These are phyloP conservation scores for Theocolax elegans DNA, from an alignment of 1,140 invertebrate genomes.

Conservation along the genomic window DNA sequence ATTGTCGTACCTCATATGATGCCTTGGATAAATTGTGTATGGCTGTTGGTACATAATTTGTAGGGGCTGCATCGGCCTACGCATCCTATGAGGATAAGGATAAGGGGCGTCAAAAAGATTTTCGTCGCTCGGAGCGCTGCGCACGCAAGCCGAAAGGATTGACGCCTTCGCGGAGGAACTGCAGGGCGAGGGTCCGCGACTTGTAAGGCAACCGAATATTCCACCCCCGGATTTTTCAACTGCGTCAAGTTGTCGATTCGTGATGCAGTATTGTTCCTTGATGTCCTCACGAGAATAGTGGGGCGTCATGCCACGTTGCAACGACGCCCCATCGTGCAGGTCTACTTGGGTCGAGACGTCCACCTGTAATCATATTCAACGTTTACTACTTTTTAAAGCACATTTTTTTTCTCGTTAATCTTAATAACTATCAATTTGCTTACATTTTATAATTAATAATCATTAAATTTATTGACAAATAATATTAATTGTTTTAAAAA, in stretches of 20 bases:
- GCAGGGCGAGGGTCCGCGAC: conserved; percentile 65
- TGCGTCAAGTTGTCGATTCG: conserved; percentile 86
- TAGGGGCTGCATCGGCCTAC: conserved; percentile 61
- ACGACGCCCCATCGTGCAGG: conserved; percentile 58
- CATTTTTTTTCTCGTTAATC: too few relatives aligned
- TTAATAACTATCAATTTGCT: too few relatives aligned
- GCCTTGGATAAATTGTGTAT: conserved; percentile 59
- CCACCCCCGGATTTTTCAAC: conserved; percentile 81
- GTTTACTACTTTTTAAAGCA: too few relatives aligned
- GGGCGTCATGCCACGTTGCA: conserved; percentile 69
- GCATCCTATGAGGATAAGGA: conserved; percentile 57
- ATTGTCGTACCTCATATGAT: conserved; percentile 70
- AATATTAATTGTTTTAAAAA: too few relatives aligned
- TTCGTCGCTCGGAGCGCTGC: conserved; percentile 85
- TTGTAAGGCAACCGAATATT: conserved; percentile 86
- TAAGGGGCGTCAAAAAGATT: conserved; percentile 84
- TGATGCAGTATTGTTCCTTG: conserved; percentile 92
- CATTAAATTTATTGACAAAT: too few relatives aligned
- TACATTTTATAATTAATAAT: too few relatives aligned
- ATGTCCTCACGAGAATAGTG: conserved; percentile 91
- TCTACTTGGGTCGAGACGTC: conserved; percentile 68
- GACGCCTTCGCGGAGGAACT: conserved; percentile 73
- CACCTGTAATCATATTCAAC: conserved; percentile 59
- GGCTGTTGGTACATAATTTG: conserved; percentile 63
- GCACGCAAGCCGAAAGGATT: conserved; percentile 86